A percentile compares a stretch with the other conserved stretches of the same genome.
Conservation (phyloP, 2,113 vertebrate genomes). For the Pampusana beccarii region DNA sequence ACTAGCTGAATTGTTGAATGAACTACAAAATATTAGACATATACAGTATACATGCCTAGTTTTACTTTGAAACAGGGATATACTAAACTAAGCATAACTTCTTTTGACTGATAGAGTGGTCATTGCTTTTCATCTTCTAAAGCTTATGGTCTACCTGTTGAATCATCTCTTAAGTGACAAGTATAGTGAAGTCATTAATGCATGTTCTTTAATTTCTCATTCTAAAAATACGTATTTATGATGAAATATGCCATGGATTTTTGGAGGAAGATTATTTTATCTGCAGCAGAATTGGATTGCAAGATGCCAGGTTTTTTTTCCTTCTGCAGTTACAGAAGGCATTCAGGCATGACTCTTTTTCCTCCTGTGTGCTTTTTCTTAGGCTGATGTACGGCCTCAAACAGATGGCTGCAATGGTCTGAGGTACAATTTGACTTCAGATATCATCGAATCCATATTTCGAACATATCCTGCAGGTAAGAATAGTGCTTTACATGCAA, state of each 20-base stretch:
- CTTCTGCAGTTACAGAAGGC: not conserved
- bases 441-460: slow-evolving; percentile 98
- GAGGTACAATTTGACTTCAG: slow-evolving; percentile 95
- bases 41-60: not conserved
- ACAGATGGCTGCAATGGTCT: slow-evolving; percentile 97
- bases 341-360: not conserved
- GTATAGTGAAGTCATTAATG: not conserved
- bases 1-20: not conserved
- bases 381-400: slow-evolving; percentile 98
- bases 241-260: not conserved
- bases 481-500: not conserved
- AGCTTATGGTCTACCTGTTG: not conserved
- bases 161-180: not conserved
- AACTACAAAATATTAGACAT: not conserved
- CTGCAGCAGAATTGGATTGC: not conserved
- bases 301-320: not conserved
- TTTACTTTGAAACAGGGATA: not conserved
- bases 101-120: not conserved
- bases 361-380: slow-evolving; percentile 25
- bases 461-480: slow-evolving; percentile 97
- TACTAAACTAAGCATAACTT: not conserved
- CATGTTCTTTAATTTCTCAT: not conserved
- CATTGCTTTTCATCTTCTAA: not conserved
- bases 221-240: not conserved
- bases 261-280: not conserved